Base-by-base conservation (phyloP, 2,888 invertebrate genomes). In the Eudemis profundana region DNA sequence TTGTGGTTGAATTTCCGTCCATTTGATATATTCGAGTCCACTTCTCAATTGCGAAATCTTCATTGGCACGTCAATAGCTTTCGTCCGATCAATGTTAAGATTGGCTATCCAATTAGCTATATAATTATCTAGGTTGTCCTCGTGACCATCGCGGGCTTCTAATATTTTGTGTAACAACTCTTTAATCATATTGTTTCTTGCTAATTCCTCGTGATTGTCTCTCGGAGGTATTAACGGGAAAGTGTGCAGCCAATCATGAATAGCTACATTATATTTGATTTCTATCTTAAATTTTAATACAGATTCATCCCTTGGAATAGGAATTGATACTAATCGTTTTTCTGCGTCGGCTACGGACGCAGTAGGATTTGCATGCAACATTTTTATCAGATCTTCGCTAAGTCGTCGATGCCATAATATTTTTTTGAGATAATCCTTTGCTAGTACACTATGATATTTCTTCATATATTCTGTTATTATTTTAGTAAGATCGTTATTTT, bases 231-330 rank as follows among this genome's bases (percentile, higher is more conserved):
- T 51, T 2, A 88, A 63, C 1, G 86, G 84, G 44, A 87, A 72
- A 68, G 84, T 84, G 69, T 82, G 81, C 36, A 87, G 65, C 86
- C 86, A 88, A 23, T 85, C 81, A 21, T 79, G 72, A 68, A 88
- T 85, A 73, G 87, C 84, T 72, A 81, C 79, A 0, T 78, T 78
- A 51, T 84, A 85, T 59, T 72, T 68, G 1, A 87, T 72, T 69
- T 86, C 79, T 23, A 74, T 69, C 10, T 71, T 72, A 68, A 84
- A 80, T 59, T 75, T 67, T 47, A 69, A 72, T 0, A 82, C 69
- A 29, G 77, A 73, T 68, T 81, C 76, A 15, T 79, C 72, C 19
- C 67, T 71, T 36, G 82, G 78, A 29, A 78, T 56, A 3, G 79
- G 71, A 12, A 79, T 70, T 7, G 67, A 51, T 36, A 70, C 68